Conservation (phyloP, 2,113 vertebrate species). For the Pterophyllum scalare region DNA sequence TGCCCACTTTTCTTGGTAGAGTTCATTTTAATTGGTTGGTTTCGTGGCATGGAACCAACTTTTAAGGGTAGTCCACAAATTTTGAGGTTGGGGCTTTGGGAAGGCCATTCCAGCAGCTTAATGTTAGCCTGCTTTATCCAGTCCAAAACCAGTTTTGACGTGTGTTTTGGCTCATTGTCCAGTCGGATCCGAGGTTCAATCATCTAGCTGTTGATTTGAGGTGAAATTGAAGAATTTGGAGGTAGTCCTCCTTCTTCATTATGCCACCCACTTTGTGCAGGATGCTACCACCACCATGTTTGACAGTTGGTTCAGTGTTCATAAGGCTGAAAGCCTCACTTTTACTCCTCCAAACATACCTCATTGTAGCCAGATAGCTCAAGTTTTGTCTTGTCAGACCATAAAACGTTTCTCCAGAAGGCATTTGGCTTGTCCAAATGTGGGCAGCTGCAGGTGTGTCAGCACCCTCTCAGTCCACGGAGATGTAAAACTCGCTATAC, state of each 20-base stretch:
- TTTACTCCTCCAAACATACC: not conserved
- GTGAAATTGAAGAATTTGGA: not conserved
- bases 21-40: too few species aligned
- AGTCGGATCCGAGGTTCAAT: not conserved
- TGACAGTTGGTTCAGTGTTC: not conserved
- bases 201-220: not conserved
- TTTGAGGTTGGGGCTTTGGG: not conserved
- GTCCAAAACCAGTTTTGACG: not conserved
- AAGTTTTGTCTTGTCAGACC: not conserved
- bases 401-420: too few species aligned
- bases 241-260: not conserved
- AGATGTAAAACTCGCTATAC: too few species aligned
- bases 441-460: too few species aligned
- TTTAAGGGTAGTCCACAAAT: too few species aligned
- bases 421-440: too few species aligned
- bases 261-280: too few species aligned
- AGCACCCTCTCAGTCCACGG: too few species aligned
- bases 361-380: not conserved
- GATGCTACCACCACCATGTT: not conserved
- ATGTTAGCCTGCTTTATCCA: not conserved
- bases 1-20: too few species aligned
- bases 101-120: not conserved
- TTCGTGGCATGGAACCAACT: too few species aligned
- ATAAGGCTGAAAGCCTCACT: not conserved
- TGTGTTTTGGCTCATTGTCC: not conserved